Evolutionary conservation across 1,140 invertebrate genomes (phyloP).

Genomic region (Thalassaphorura encarpata): DNA sequence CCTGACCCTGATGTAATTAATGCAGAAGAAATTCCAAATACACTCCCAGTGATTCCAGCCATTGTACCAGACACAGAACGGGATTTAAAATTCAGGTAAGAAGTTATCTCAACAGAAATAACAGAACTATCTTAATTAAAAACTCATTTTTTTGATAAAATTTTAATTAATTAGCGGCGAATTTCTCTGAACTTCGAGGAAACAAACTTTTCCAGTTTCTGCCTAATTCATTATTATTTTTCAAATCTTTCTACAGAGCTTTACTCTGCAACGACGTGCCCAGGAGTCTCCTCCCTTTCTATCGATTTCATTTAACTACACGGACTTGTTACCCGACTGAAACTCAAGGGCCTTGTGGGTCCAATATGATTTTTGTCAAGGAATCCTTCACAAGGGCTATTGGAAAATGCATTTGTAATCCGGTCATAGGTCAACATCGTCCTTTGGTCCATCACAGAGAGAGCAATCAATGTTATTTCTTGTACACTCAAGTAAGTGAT

Average conservation of each 20-base stretch:
- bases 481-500: background rate
- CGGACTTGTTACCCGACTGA: background rate
- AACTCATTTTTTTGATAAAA: background rate
- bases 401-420: background rate
- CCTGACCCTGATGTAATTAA: too few species aligned
- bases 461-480: background rate
- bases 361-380: background rate
- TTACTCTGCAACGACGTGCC: background rate
- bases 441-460: background rate
- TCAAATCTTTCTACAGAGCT: background rate
- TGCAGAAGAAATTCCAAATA: too few species aligned
- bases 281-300: background rate
- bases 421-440: background rate
- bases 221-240: background rate
- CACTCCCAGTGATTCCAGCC: too few species aligned
- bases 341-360: background rate
- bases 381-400: background rate
- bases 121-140: background rate
- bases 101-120: too few species aligned
- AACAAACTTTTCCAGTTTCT: background rate
- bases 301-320: background rate
- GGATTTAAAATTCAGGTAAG: background rate
- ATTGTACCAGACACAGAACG: background rate
- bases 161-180: background rate
- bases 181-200: too few species aligned